Percentiles rank a stretch among this genome's conserved stretches.
phyloP scores from a whole-genome alignment of 2,888 invertebrate species.

The Rhagonycha fulva region DNA sequence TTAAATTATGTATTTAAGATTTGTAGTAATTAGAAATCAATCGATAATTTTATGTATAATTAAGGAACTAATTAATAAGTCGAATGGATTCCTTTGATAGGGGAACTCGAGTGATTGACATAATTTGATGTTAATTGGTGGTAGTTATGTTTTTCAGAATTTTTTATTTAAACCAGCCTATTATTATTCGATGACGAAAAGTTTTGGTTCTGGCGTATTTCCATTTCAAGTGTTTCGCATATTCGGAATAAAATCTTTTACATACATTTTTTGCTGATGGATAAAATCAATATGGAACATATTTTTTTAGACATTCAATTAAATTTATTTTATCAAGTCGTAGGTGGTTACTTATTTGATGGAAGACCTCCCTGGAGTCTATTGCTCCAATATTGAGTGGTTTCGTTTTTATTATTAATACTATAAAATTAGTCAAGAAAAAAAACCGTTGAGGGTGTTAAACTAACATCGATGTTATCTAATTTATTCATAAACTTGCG shows the following conservation, averaged over 20 bases:
- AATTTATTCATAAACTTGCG: neutral
- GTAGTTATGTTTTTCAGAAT: neutral
- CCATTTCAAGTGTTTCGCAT: neutral
- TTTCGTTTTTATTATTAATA: neutral
- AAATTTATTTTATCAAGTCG: neutral
- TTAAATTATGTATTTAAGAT: neutral
- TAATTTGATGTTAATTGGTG: neutral
- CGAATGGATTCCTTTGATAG: neutral
- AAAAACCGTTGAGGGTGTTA: neutral
- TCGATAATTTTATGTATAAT: neutral
- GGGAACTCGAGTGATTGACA: neutral
- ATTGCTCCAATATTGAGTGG: neutral
- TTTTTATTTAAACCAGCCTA: neutral
- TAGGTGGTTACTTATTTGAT: neutral
- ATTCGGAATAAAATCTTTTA: neutral
- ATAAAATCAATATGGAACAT: neutral
- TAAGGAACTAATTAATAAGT: neutral
- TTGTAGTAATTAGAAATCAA: neutral
- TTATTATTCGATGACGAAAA: neutral
- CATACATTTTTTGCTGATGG: neutral
- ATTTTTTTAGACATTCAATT: neutral
- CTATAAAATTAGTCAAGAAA: neutral
- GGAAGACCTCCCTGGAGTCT: neutral
- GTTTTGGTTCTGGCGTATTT: neutral
- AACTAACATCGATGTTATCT: neutral